Evolutionary conservation across 2,888 invertebrate genomes (phyloP), one percentile per base, ranked within the genome.

Genomic region (Nemoura dubitans): DNA sequence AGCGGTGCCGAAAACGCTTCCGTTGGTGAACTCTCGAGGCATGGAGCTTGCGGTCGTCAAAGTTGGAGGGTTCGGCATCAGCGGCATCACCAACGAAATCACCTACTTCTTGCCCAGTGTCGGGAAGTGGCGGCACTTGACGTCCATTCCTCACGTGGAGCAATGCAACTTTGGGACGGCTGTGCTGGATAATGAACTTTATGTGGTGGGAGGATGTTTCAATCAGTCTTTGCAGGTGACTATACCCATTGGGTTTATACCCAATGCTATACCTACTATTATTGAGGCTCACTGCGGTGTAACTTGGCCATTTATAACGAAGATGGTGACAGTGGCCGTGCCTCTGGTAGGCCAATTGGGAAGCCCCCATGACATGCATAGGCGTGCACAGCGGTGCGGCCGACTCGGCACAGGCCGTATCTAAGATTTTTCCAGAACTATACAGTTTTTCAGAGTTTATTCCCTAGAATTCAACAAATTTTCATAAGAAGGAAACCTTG

Each of bases 151-250:
- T 0, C 95, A 95, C 89, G 94, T 95, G 6, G 95, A 95, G 89
- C 95, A 95, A 90, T 95, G 95, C 90, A 95, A 95, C 90, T 95
- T 95, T 91, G 95, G 95, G 0, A 94, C 94, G 7, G 94, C 94
- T 7, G 95, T 95, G 0, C 91, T 95, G 14, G 93, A 94, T 88
- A 96, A 96, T 90, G 93, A 94, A 89, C 91, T 96, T 21, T 96
- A 94, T 89, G 93, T 95, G 2, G 93, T 95, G 21, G 96, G 95
- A 21, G 96, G 95, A 0, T 95, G 95, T 89, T 95, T 95, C 89
- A 95, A 95, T 90, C 94, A 95, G 84, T 93, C 93, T 42, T 90
- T 95, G 85, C 93, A 94, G 90, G 93, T 93, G 89, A 91, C 91
- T 87, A 90, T 92, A 42, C 29, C 25, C 28, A 25, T 1, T 3